Evolutionary conservation across 2,888 invertebrate species (phyloP).

Genomic region (Lasioglossum oenotherae): DNA sequence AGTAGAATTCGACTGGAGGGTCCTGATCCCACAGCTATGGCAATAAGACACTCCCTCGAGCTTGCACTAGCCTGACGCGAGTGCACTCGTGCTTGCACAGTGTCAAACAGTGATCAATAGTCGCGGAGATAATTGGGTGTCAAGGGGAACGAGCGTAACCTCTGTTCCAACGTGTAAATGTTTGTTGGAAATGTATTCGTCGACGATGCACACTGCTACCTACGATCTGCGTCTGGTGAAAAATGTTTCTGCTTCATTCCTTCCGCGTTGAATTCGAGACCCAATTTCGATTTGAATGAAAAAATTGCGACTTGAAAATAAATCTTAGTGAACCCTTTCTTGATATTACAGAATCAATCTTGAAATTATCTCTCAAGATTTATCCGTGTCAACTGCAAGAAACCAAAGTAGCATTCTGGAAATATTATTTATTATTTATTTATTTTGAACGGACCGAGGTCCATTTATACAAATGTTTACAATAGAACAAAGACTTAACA

Average conservation of each 20-base stretch:
- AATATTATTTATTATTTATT: too few relatives aligned
- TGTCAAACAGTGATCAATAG: conserved; percentile 23
- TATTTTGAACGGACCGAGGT: too few relatives aligned
- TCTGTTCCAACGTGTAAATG: conserved; percentile 63
- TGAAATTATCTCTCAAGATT: too few relatives aligned
- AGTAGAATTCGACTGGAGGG: conserved; percentile 76
- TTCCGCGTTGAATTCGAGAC: background rate
- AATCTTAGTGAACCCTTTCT: too few relatives aligned
- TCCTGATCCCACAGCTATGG: background rate
- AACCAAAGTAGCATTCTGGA: too few relatives aligned
- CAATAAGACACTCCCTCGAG: background rate
- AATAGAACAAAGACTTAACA: too few relatives aligned
- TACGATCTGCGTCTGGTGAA: background rate
- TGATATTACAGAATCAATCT: too few relatives aligned
- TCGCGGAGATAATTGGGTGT: conserved; percentile 53
- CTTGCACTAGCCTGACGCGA: background rate
- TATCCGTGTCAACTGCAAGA: too few relatives aligned
- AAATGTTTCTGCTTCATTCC: background rate
- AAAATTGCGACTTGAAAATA: too few relatives aligned
- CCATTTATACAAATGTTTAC: too few relatives aligned
- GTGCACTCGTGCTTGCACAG: background rate
- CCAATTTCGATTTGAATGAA: background rate
- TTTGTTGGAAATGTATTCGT: conserved; percentile 48
- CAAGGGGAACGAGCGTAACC: conserved; percentile 64
- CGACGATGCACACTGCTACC: background rate